phyloP scores from a whole-genome alignment of 2,113 vertebrate species.

The Rutilus rutilus region DNA sequence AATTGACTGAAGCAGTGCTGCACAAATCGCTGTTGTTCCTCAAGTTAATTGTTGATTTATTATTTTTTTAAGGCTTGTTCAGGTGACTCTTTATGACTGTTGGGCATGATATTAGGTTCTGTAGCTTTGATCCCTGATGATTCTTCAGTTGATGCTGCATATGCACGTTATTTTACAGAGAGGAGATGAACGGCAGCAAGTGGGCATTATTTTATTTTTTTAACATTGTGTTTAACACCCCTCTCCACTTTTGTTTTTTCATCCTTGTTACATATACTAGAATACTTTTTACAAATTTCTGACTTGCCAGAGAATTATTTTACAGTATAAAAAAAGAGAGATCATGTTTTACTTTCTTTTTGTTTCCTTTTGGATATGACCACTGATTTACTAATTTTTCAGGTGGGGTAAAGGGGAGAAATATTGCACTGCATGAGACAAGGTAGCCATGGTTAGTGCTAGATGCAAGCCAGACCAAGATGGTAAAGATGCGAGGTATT shows the following conservation, averaged over 20 bases:
- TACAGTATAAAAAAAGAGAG: conserved; percentile 21
- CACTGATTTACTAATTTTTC: conserved; percentile 58
- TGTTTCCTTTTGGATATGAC: conserved; percentile 52
- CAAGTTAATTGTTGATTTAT: background rate
- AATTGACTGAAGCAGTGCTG: background rate
- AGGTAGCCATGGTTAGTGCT: conserved; percentile 48
- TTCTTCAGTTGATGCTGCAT: conserved; percentile 6
- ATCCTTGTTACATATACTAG: background rate
- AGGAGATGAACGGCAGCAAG: conserved; percentile 15
- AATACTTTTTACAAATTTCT: conserved; percentile 24
- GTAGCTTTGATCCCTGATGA: background rate
- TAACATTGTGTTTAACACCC: background rate
- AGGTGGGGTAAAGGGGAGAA: conserved; percentile 46
- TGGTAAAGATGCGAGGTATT: conserved; percentile 58
- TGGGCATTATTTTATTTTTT: conserved; percentile 29
- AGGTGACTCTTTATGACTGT: background rate
- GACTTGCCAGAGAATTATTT: background rate
- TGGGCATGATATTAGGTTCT: background rate
- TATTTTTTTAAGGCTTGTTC: background rate
- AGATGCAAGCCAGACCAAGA: conserved; percentile 50
- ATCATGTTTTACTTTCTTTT: conserved; percentile 46
- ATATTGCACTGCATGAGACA: conserved; percentile 59
- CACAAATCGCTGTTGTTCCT: background rate
- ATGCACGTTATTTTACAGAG: conserved; percentile 35
- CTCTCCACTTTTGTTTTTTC: background rate